Evolutionary conservation across 1,140 invertebrate genomes (phyloP).

Genomic region (Pseudomyrmex cubaensis): DNA sequence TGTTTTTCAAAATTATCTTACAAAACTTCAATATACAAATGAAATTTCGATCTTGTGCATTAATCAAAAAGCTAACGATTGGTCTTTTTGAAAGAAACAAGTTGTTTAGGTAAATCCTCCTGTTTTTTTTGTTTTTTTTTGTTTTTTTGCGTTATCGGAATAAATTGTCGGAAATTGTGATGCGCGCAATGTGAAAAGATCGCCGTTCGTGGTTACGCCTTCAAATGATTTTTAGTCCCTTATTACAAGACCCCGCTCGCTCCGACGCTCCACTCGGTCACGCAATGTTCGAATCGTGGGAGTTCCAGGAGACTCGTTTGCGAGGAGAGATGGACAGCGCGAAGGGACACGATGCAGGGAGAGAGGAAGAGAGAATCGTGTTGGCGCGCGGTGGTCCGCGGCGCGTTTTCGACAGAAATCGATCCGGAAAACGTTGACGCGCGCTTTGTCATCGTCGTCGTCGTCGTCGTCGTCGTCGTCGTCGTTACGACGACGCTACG

Average conservation of each 20-base stretch:
- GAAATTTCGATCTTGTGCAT: no score
- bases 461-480: conserved; percentile 38
- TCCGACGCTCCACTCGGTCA: conserved; percentile 50
- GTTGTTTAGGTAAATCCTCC: no score
- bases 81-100: no score
- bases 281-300: conserved; percentile 69
- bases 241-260: conserved; percentile 62
- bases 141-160: conserved; percentile 15
- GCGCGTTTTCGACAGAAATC: conserved; percentile 72
- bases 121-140: neutral
- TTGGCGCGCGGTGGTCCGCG: conserved; percentile 45
- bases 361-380: conserved; percentile 20
- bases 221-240: conserved; percentile 67
- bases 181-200: conserved; percentile 31
- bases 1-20: conserved; percentile 9
- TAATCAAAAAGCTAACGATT: no score
- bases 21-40: no score
- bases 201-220: conserved; percentile 41
- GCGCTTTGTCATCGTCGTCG: conserved; percentile 16
- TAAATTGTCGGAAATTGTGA: conserved; percentile 58
- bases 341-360: neutral
- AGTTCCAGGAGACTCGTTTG: conserved; percentile 62
- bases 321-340: conserved; percentile 10
- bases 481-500: conserved; percentile 66
- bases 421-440: conserved; percentile 66